Evolutionary conservation across 2,113 vertebrate genomes (phyloP).

Genomic region (Gracilinanus agilis): DNA sequence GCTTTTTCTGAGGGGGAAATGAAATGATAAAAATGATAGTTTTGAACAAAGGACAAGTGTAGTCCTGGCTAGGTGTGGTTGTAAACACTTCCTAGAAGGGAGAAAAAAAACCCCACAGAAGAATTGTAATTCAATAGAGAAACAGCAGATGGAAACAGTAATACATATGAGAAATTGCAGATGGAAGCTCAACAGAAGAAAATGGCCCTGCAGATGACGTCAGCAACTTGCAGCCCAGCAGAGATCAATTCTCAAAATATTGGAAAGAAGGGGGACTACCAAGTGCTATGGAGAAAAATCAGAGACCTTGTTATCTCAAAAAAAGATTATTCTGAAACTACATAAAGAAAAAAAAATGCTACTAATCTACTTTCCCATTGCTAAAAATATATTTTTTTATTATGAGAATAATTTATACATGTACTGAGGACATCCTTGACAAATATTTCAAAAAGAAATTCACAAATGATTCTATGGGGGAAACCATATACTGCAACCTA

Average conservation of each 20-base stretch:
- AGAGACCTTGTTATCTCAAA: not conserved
- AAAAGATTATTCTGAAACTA: not conserved
- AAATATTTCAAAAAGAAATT: not conserved
- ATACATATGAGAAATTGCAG: not conserved
- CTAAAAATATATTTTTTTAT: not conserved
- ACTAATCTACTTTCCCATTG: not conserved
- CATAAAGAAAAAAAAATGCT: not conserved
- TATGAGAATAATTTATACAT: not conserved
- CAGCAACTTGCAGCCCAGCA: not conserved
- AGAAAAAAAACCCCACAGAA: not conserved
- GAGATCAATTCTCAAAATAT: not conserved
- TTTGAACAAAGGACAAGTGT: not conserved
- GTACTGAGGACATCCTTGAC: not conserved
- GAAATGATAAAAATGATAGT: not conserved
- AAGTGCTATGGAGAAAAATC: not conserved
- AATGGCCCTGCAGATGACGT: not conserved
- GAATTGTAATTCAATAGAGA: not conserved
- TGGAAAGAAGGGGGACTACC: not conserved
- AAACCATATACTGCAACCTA: not conserved
- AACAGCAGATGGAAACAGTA: constrained; percentile 1
- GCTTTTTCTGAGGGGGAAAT: not conserved
- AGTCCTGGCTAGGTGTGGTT: not conserved
- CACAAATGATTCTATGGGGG: not conserved
- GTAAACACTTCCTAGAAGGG: not conserved
- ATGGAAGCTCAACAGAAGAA: not conserved